phyloP scores from a whole-genome alignment of 2,113 vertebrate species.

The Archilochus colubris region DNA sequence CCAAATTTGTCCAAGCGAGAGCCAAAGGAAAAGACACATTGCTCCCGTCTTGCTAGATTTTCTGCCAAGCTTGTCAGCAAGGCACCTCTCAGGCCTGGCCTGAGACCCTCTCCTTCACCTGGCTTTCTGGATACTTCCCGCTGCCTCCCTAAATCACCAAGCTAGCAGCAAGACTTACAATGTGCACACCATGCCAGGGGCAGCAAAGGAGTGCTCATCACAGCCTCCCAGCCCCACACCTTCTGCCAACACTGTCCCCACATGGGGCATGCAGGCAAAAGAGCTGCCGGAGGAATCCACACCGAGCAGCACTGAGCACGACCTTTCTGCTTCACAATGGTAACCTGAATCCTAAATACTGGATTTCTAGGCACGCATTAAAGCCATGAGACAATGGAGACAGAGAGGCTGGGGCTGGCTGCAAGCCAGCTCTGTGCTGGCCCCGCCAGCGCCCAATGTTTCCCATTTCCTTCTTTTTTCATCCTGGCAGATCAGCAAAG shows the following conservation, averaged over 20 bases:
- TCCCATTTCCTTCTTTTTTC: slow-evolving; percentile 43
- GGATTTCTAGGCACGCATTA: slow-evolving; percentile 69
- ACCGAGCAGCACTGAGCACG: slow-evolving; percentile 35
- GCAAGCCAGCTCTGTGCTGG: slow-evolving; percentile 20
- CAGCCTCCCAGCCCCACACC: neutral
- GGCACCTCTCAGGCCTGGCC: neutral
- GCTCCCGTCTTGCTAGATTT: neutral
- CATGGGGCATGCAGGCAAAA: slow-evolving; percentile 33
- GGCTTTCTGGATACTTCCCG: neutral
- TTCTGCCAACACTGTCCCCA: slow-evolving; percentile 5
- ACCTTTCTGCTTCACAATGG: slow-evolving; percentile 57
- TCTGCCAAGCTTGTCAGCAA: slow-evolving; percentile 1
- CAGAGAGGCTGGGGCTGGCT: slow-evolving; percentile 51
- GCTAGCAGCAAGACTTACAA: neutral
- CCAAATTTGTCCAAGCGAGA: neutral
- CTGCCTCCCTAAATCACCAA: neutral
- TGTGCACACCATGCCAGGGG: neutral
- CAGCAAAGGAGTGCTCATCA: neutral
- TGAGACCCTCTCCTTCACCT: neutral
- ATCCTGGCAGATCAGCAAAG: neutral
- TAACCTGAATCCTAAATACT: slow-evolving; percentile 74
- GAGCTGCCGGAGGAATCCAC: slow-evolving; percentile 46
- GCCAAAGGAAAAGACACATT: neutral
- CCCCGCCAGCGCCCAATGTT: neutral
- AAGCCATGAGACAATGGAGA: slow-evolving; percentile 69